Percentiles rank a stretch among this genome's conserved stretches.
phyloP scores from a whole-genome alignment of 2,113 vertebrate genomes.

The Axis porcinus region DNA sequence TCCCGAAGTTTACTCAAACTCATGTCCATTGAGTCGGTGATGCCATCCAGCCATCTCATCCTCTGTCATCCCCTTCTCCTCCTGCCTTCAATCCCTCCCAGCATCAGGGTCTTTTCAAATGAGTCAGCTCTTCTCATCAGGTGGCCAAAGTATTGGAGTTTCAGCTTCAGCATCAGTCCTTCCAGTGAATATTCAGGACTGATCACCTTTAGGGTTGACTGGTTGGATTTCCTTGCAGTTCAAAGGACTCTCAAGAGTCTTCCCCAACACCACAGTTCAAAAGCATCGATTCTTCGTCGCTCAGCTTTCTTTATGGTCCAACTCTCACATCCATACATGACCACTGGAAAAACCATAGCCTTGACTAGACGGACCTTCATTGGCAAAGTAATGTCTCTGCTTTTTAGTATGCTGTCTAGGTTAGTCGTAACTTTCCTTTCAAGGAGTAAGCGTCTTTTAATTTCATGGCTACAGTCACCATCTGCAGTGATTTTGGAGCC shows the following conservation, averaged over 20 bases:
- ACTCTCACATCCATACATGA: not conserved
- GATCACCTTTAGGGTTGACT: not conserved
- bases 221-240: not conserved
- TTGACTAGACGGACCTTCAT: not conserved
- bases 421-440: not conserved
- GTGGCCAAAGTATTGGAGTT: not conserved
- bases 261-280: not conserved
- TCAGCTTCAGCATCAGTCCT: not conserved
- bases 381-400: not conserved
- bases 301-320: not conserved
- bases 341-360: not conserved
- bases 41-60: not conserved
- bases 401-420: not conserved
- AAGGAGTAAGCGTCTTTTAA: not conserved
- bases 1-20: not conserved
- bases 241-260: not conserved
- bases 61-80: not conserved
- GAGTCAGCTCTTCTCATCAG: not conserved
- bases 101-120: not conserved
- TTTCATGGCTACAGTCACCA: not conserved
- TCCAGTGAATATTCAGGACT: not conserved
- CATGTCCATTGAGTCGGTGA: not conserved
- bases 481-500: not conserved
- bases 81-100: not conserved
- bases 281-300: not conserved